Percentiles rank a stretch among this genome's conserved stretches.
phyloP scores from a whole-genome alignment of 1,140 invertebrate genomes.

The Drosophila seguyi region DNA sequence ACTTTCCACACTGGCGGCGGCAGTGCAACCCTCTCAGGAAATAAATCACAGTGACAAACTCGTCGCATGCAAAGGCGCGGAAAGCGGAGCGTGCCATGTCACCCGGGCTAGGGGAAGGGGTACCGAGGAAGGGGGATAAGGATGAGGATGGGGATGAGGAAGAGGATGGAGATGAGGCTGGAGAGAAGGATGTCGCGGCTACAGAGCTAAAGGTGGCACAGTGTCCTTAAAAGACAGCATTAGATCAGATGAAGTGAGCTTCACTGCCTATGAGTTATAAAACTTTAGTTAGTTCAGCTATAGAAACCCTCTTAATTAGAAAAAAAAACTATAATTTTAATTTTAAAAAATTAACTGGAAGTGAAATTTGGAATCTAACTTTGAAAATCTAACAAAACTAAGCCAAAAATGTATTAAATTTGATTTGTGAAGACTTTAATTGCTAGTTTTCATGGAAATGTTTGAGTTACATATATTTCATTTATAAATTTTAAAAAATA shows the following conservation, averaged over 20 bases:
- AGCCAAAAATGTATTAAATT: not conserved
- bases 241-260: not conserved
- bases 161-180: not conserved
- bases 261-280: not conserved
- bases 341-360: too few species aligned
- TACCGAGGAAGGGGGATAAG: not conserved
- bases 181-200: not conserved
- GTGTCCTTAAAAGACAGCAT: not conserved
- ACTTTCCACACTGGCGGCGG: slow-evolving; percentile 8
- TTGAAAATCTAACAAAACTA: not conserved
- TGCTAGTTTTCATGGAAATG: too few species aligned
- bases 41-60: slow-evolving; percentile 78
- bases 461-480: too few species aligned
- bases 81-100: slow-evolving; percentile 57
- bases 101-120: slow-evolving; percentile 8
- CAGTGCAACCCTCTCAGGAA: slow-evolving; percentile 74
- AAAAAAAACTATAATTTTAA: not conserved
- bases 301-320: not conserved
- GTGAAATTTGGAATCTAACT: too few species aligned
- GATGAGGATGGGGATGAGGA: not conserved
- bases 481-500: too few species aligned
- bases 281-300: not conserved
- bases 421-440: not conserved
- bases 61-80: slow-evolving; percentile 62
- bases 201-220: not conserved